Conservation (phyloP, 2,113 vertebrate species). For the Amphilophus citrinellus region DNA sequence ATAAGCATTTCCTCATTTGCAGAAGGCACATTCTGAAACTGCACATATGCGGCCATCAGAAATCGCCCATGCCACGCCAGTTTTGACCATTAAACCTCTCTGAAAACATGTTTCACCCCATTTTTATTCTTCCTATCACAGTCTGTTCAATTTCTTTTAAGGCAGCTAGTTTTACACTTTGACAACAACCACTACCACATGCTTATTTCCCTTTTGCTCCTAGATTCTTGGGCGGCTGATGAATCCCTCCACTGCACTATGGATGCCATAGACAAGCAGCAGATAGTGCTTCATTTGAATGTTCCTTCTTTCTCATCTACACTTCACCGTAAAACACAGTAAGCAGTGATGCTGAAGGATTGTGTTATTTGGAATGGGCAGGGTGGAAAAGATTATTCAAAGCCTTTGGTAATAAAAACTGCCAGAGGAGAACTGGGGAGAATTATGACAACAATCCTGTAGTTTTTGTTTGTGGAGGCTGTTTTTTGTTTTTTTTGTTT, state of each 20-base stretch:
- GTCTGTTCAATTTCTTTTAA: conserved; percentile 27
- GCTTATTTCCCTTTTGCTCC: not conserved
- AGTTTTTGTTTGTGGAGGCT: conserved; percentile 67
- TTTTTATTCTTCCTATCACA: conserved; percentile 20
- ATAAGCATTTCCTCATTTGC: conserved; percentile 66
- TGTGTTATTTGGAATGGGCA: conserved; percentile 73
- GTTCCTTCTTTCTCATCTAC: conserved; percentile 65
- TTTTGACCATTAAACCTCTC: conserved; percentile 10
- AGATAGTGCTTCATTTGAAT: conserved; percentile 70
- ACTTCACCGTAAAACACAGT: conserved; percentile 68
- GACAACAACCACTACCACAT: not conserved
- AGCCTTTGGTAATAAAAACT: conserved; percentile 74
- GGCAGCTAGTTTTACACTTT: not conserved
- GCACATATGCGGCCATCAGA: conserved; percentile 55
- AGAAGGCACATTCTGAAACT: conserved; percentile 53
- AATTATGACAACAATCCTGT: conserved; percentile 78
- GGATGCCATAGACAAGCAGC: conserved; percentile 34
- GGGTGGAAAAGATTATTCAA: conserved; percentile 74
- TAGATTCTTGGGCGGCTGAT: conserved; percentile 16
- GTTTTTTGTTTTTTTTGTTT: conserved; percentile 18
- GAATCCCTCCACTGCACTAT: conserved; percentile 42
- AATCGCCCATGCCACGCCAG: not conserved
- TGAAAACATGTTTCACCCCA: conserved; percentile 16
- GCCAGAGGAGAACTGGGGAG: conserved; percentile 72
- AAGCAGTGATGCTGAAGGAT: conserved; percentile 72